Percentiles rank a stretch among this genome's conserved stretches.
These are phyloP conservation scores for Tupaia tana DNA, from an alignment of 2,113 vertebrate species.

Conservation along the genomic window DNA sequence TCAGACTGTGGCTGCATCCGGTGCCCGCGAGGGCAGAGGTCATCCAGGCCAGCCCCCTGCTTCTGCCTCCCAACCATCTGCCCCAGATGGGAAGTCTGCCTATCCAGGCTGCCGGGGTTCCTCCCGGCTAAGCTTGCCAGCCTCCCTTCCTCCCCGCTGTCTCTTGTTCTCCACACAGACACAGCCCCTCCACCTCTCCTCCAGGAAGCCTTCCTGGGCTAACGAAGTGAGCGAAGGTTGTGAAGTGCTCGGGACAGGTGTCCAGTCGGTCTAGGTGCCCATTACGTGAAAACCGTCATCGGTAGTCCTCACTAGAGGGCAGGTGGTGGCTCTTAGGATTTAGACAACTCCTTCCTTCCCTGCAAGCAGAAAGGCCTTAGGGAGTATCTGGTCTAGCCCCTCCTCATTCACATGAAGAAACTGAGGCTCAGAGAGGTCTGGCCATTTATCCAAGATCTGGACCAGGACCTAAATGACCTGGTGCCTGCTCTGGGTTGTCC, in stretches of 20 bases:
- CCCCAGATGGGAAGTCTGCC: background rate
- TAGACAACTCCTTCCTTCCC: background rate
- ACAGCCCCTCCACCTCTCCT: background rate
- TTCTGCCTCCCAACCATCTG: background rate
- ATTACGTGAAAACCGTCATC: background rate
- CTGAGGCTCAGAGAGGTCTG: background rate
- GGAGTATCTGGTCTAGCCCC: background rate
- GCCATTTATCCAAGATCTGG: background rate
- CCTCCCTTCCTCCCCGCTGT: background rate
- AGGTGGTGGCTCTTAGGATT: background rate
- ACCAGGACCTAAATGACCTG: background rate
- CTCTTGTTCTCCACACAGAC: background rate
- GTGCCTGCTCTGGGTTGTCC: background rate
- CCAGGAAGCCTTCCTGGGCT: slow-evolving; percentile 21
- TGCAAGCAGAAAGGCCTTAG: background rate
- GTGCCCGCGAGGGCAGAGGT: background rate
- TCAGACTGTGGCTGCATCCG: background rate
- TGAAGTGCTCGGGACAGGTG: background rate
- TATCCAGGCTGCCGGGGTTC: background rate
- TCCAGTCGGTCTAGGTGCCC: background rate
- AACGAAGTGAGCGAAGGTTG: background rate
- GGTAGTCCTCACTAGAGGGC: background rate
- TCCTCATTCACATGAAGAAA: background rate
- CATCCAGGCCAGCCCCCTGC: background rate
- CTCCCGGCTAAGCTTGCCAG: background rate